Evolutionary conservation across 2,888 invertebrate genomes (phyloP), one percentile per base, ranked within the genome.

Genomic region (Drosophila pseudotakahashii): DNA sequence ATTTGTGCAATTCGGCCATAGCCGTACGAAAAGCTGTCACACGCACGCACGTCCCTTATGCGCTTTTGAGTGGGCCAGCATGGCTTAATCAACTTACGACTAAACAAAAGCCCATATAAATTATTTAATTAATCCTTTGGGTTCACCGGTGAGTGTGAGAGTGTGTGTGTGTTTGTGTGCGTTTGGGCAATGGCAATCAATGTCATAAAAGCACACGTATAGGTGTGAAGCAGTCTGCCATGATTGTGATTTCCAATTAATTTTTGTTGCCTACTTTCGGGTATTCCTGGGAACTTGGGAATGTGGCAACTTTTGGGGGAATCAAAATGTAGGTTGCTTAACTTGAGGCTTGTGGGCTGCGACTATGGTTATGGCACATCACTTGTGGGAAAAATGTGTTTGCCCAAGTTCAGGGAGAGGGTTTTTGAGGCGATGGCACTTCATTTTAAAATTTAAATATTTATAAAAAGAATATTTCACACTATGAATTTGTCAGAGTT

Each of bases 111-210:
- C 86, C 74, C 79, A 82, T 80, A 82, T 83, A 82, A 82, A 85
- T 82, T 82, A 85, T 82, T 82, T 82, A 82, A 82, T 82, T 85
- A 82, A 85, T 82, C 82, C 82, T 54, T 78, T 80, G 85, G 82
- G 77, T 71, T 84, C 58, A 4, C 34, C 34, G 9, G 32, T 11
- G 32, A 34, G 10, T 34, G 51, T 73, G 76, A 83, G 81, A 81
- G 86, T 86, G 82, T 73, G 76, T 86, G 81, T 83, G 86, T 86
- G 82, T 66, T n/a, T n/a, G n/a, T n/a, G n/a, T n/a, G n/a, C n/a
- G n/a, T n/a, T n/a, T n/a, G n/a, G n/a, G n/a, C n/a, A n/a, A n/a
- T 53, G 76, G 79, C 76, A 86, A 83, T 82, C 83, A 83, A 86
- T 83, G 84, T 83, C 82, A 83, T 81, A 86, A 86, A 78, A 70